phyloP scores from a whole-genome alignment of 2,797 vertebrate genomes.

The Micropoecilia bifurca region DNA sequence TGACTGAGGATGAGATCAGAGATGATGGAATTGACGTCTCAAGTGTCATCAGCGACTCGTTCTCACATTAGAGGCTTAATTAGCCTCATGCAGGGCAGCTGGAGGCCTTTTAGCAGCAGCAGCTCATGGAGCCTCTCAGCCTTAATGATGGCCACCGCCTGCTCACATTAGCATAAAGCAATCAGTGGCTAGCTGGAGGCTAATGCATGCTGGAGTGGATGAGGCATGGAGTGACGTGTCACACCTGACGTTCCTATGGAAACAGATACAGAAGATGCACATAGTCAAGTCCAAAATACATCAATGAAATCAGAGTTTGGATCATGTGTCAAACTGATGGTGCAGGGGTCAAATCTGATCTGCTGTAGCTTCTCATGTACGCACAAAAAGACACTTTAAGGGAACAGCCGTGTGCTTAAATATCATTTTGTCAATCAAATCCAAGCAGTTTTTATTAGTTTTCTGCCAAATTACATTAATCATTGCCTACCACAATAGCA shows the following conservation, averaged over 20 bases:
- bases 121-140: neutral
- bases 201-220: constrained; percentile 21
- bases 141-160: constrained; percentile 2
- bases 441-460: too few relatives aligned
- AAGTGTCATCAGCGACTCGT: neutral
- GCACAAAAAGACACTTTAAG: too few relatives aligned
- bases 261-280: neutral
- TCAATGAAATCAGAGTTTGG: too few relatives aligned
- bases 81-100: constrained; percentile 5
- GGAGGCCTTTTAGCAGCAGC: constrained; percentile 17
- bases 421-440: too few relatives aligned
- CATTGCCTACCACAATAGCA: too few relatives aligned
- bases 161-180: constrained; percentile 25
- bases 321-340: too few relatives aligned
- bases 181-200: constrained; percentile 13
- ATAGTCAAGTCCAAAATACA: neutral
- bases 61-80: constrained; percentile 24
- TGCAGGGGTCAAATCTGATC: too few relatives aligned
- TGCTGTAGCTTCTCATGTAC: too few relatives aligned
- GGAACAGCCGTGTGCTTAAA: too few relatives aligned
- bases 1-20: neutral
- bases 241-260: neutral
- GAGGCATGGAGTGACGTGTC: neutral
- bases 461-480: too few relatives aligned
- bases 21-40: neutral